Evolutionary conservation across 2,113 vertebrate genomes (phyloP), one percentile per base, ranked within the genome.

Genomic region (Zootoca vivipara): DNA sequence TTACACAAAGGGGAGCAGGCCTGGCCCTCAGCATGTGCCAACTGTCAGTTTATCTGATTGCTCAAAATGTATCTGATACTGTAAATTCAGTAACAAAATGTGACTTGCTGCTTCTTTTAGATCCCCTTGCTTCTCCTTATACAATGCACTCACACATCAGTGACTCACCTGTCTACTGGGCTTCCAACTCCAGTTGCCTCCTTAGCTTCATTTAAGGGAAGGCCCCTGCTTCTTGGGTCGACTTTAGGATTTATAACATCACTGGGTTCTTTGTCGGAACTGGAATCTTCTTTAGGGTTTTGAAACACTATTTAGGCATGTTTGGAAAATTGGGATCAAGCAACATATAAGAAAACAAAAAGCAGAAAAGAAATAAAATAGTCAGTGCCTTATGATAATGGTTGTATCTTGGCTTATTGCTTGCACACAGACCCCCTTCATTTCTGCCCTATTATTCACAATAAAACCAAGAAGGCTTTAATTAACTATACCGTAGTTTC

Each of bases 141-240:
- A 22, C n/a, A 24, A 30, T 87, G 16, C 42, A 30, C 13, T 10
- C 72, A 79, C 2, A 0, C 5, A 18, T 26, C 0, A 24, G 82
- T 33, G 7, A 89, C 93, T 18, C 5, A 96, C 95, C 94, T 93
- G 12, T 5, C 93, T 0, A 89, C 65, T 77, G 8, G 73, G 13
- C 30, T 70, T 0, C 1, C 33, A 75, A 75, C 85, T 2, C 0
- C 90, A 0, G 58, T 3, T 0, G 8, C 1, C 0, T 8, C 73
- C 33, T 1, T 0, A 16, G 85, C 73, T 89, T 90, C 85, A 78
- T 56, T 91, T 8, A 3, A 22, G 7, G 69, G 52, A 81, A 0
- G 1, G 1, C 7, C 64, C 0, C 10, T 1, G 0, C 2, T 6
- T 9, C 13, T 8, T 62, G 73, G 3, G 4, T 3, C 89, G 86